Evolutionary conservation across 2,797 vertebrate genomes (phyloP).

Genomic region (Platalea minor): DNA sequence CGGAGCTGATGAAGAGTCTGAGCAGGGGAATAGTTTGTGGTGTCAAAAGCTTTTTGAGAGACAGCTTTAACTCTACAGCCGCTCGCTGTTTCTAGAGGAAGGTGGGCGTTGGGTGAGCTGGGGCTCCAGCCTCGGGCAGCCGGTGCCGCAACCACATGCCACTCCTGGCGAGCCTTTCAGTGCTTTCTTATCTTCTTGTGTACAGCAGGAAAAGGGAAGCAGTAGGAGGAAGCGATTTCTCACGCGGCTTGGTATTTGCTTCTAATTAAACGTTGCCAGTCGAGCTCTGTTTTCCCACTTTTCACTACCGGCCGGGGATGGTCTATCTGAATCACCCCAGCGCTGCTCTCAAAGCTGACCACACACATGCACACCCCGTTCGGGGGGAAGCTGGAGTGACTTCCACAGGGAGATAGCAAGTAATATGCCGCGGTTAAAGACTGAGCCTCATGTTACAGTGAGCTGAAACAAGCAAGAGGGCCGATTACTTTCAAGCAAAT

Average conservation of each 20-base stretch:
- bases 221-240: constrained; percentile 67
- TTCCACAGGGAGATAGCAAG: not conserved
- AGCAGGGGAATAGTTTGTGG: not conserved
- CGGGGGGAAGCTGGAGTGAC: not conserved
- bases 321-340: not conserved
- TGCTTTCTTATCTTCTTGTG: constrained; percentile 53
- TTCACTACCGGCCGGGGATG: not conserved
- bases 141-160: not conserved
- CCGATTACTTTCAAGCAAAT: not conserved
- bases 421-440: not conserved
- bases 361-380: not conserved
- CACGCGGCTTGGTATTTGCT: constrained; percentile 49
- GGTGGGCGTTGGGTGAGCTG: not conserved
- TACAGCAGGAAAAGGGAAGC: constrained; percentile 72
- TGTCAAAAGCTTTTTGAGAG: not conserved
- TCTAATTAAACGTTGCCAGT: not conserved
- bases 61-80: not conserved
- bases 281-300: constrained; percentile 35
- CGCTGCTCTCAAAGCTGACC: not conserved
- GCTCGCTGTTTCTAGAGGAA: not conserved
- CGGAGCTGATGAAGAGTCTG: not conserved
- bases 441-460: not conserved
- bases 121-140: not conserved
- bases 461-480: not conserved
- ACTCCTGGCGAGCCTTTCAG: not conserved